Evolutionary conservation across 2,113 vertebrate genomes (phyloP), one percentile per base, ranked within the genome.

Genomic region (Oriolus oriolus): DNA sequence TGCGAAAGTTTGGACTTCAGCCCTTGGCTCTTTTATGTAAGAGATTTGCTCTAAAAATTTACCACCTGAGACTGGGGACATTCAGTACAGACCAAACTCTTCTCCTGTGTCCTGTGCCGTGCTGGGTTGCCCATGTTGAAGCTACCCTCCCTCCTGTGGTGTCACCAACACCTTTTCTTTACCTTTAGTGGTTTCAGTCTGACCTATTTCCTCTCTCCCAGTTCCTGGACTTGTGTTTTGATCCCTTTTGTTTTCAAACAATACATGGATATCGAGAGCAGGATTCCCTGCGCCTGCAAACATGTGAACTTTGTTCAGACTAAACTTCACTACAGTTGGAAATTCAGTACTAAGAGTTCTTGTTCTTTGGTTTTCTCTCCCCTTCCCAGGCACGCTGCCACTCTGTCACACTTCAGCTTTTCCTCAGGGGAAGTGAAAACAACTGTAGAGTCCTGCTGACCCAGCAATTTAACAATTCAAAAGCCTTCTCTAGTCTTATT

Each of bases 1-100:
- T 15, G 57, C 0, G 1, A 42, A 68, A 71, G 41, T 74, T 33
- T 94, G 94, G 96, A 96, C 96, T 97, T 90, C 64, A 87, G 83
- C 83, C 83, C 76, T 74, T 47, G 47, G 37, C 31, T 63, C 39
- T 81, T 53, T 90, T 73, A 41, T 77, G 19, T 50, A 86, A 81
- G 78, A 81, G 49, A n/a, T 27, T 84, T 53, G 42, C 31, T 81
- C 41, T 27, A 37, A 37, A 44, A n/a, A 73, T 61, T n/a, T 20
- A 63, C 31, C 11, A 16, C 57, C 44, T 45, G 14, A 52, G 49
- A 33, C 31, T 24, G 60, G 39, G 26, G 68, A n/a, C 18, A 3
- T 24, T 70, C 33, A 10, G 56, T 28, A 16, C n/a, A 59, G 76
- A 27, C 47, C 52, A 64, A 28, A 26, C 13, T n/a, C 17, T 56